Conservation (phyloP, 2,113 vertebrate genomes). For the Phocoena sinus region DNA sequence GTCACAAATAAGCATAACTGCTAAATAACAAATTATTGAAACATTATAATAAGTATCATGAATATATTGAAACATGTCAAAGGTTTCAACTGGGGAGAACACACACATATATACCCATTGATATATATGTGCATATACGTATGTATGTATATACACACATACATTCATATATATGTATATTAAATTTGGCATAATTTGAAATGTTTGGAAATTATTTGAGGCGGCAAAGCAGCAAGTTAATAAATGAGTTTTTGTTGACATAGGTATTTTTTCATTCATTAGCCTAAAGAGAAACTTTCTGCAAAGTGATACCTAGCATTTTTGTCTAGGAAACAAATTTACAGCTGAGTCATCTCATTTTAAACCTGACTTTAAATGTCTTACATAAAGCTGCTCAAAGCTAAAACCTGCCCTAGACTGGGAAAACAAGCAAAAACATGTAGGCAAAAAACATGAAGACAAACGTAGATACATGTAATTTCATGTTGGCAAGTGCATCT, state of each 20-base stretch:
- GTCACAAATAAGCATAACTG: not conserved
- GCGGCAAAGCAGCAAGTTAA: not conserved
- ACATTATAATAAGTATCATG: not conserved
- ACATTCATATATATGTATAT: not conserved
- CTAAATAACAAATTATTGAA: not conserved
- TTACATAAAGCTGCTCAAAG: not conserved
- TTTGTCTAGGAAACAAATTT: slow-evolving; percentile 35
- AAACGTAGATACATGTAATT: not conserved
- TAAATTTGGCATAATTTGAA: not conserved
- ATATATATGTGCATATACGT: not conserved
- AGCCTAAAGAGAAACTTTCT: not conserved
- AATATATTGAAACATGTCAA: not conserved
- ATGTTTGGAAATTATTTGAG: not conserved
- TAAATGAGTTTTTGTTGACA: not conserved
- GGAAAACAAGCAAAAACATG: not conserved
- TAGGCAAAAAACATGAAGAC: not conserved
- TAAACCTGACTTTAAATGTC: not conserved
- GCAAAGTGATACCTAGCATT: not conserved
- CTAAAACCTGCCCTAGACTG: not conserved
- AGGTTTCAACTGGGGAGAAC: not conserved
- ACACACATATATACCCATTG: not conserved
- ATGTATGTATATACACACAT: not conserved
- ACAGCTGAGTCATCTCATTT: not conserved
- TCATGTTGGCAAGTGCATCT: not conserved
- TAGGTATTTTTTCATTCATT: slow-evolving; percentile 23